These are phyloP conservation scores for Helogale parvula DNA, from an alignment of 2,113 vertebrate species.

Conservation along the genomic window DNA sequence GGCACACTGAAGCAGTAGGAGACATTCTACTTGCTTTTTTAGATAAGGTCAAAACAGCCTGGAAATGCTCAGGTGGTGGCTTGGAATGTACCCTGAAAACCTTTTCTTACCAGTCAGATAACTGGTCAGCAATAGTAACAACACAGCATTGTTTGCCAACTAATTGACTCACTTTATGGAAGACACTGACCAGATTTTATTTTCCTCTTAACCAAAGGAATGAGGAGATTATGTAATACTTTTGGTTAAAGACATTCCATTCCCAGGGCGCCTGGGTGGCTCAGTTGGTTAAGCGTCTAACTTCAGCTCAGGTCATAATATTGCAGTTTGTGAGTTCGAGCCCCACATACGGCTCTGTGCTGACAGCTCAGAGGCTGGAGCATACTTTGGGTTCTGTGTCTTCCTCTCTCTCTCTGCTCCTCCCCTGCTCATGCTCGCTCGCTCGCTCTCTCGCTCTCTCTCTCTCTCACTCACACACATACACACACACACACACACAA, in stretches of 20 bases:
- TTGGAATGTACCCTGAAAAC: neutral
- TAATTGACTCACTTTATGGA: neutral
- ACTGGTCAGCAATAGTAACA: neutral
- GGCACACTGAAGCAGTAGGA: neutral
- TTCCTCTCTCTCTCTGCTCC: too few species aligned
- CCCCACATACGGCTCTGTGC: too few species aligned
- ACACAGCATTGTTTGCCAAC: neutral
- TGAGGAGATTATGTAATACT: constrained; percentile 59
- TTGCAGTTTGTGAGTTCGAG: too few species aligned
- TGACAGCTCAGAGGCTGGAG: too few species aligned
- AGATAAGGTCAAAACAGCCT: neutral
- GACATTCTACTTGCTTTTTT: neutral
- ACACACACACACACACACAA: too few species aligned
- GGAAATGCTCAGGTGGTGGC: neutral
- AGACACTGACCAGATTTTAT: constrained; percentile 33
- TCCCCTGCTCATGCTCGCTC: too few species aligned
- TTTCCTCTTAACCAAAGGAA: constrained; percentile 70
- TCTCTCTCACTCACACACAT: too few species aligned
- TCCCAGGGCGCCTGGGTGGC: too few species aligned
- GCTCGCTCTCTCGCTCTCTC: too few species aligned
- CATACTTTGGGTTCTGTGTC: too few species aligned
- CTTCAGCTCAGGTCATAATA: too few species aligned
- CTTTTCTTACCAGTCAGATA: neutral
- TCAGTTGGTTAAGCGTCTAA: too few species aligned
- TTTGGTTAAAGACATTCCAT: neutral